Evolutionary conservation across 1,140 invertebrate genomes (phyloP).

Genomic region (Saccostrea glomerata): DNA sequence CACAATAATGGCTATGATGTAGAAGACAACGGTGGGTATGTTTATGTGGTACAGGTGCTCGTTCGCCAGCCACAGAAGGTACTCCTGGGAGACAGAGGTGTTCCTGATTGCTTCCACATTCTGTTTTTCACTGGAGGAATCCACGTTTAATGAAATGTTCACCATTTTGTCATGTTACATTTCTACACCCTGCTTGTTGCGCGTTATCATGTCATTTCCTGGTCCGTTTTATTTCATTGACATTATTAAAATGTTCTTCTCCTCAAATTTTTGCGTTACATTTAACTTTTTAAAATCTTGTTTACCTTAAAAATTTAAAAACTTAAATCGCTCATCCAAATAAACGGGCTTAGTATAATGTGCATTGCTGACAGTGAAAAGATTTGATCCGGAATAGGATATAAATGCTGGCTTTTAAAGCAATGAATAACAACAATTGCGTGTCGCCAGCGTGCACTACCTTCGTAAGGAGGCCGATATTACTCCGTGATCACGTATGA

Average conservation of each 20-base stretch:
- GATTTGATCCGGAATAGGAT: neutral
- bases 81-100: neutral
- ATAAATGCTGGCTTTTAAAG: neutral
- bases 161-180: constrained; percentile 2
- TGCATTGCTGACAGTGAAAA: constrained; percentile 10
- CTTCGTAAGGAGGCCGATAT: neutral
- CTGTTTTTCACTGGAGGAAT: neutral
- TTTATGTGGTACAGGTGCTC: constrained; percentile 47
- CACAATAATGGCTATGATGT: constrained; percentile 32
- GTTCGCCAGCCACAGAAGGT: constrained; percentile 46
- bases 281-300: constrained; percentile 5
- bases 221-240: neutral
- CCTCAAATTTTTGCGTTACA: neutral
- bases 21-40: constrained; percentile 36
- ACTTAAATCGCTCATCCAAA: constrained; percentile 17
- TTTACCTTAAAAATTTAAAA: constrained; percentile 14
- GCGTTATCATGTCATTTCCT: neutral
- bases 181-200: neutral
- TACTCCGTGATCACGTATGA: too few relatives aligned
- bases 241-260: neutral
- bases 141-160: neutral
- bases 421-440: neutral
- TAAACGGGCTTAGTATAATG: neutral
- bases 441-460: neutral
- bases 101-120: neutral